phyloP scores from a whole-genome alignment of 2,888 invertebrate genomes.

The Aleiodes testaceus region DNA sequence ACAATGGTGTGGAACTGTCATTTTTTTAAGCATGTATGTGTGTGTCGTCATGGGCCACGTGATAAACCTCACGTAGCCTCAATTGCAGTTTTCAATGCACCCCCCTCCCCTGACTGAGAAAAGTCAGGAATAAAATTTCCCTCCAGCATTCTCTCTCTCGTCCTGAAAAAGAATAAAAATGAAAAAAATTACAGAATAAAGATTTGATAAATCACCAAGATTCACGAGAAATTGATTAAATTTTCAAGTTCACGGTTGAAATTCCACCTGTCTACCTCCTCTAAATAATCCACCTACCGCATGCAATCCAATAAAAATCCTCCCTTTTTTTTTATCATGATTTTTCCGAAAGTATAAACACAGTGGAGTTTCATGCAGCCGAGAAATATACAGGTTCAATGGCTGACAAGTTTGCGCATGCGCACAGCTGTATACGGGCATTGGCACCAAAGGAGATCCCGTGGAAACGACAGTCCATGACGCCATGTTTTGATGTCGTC shows the following conservation, averaged over 20 bases:
- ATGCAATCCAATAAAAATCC: background rate
- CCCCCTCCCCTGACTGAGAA: background rate
- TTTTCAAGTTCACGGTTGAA: constrained; percentile 6
- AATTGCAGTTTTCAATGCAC: background rate
- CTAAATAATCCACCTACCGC: too few relatives aligned
- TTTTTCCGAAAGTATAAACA: constrained; percentile 3
- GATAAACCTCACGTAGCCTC: constrained; percentile 9
- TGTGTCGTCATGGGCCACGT: background rate
- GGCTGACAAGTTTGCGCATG: constrained; percentile 15
- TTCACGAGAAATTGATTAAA: background rate
- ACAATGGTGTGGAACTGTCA: background rate
- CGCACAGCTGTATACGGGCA: background rate
- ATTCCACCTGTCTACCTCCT: background rate
- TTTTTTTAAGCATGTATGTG: background rate
- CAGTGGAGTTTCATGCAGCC: background rate
- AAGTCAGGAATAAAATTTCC: background rate
- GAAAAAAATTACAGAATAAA: too few relatives aligned
- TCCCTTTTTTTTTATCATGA: background rate
- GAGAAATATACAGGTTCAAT: constrained; percentile 6
- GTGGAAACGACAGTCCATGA: constrained; percentile 54
- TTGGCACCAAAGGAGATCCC: background rate
- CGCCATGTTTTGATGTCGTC: constrained; percentile 72
- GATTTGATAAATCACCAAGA: too few relatives aligned
- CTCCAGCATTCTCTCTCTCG: too few relatives aligned
- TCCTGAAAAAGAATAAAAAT: background rate